Conservation (phyloP, 2,797 vertebrate species). For the Thamnophis elegans region DNA sequence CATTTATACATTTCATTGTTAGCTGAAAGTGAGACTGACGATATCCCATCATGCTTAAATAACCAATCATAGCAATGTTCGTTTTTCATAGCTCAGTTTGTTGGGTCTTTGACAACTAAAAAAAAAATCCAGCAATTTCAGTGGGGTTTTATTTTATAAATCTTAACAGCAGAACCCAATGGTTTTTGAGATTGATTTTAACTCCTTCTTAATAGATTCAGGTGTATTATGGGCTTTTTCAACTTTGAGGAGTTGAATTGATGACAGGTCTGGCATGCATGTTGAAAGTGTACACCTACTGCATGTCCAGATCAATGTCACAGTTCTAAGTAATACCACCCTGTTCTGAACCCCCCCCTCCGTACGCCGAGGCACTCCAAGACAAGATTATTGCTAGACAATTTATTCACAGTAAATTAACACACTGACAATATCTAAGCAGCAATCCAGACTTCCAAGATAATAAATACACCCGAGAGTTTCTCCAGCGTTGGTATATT, state of each 20-base stretch:
- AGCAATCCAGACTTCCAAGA: too few relatives aligned
- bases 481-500: too few relatives aligned
- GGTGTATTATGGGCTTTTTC: background rate
- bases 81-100: slow-evolving; percentile 34
- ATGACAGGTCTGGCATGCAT: background rate
- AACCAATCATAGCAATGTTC: slow-evolving; percentile 55
- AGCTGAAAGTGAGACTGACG: slow-evolving; percentile 50
- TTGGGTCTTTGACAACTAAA: background rate
- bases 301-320: too few relatives aligned
- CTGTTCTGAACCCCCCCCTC: too few relatives aligned
- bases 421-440: too few relatives aligned
- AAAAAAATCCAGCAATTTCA: background rate
- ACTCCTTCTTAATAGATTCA: background rate
- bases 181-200: background rate
- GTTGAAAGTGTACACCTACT: background rate
- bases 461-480: too few relatives aligned
- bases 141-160: background rate
- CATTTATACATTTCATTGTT: slow-evolving; percentile 58
- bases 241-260: too few relatives aligned
- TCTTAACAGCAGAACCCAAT: background rate
- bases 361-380: too few relatives aligned
- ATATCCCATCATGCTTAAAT: slow-evolving; percentile 59
- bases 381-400: too few relatives aligned
- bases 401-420: too few relatives aligned
- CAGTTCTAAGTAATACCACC: too few relatives aligned